Conservation (phyloP, 2,797 vertebrate species). For the Vireo griseus region DNA sequence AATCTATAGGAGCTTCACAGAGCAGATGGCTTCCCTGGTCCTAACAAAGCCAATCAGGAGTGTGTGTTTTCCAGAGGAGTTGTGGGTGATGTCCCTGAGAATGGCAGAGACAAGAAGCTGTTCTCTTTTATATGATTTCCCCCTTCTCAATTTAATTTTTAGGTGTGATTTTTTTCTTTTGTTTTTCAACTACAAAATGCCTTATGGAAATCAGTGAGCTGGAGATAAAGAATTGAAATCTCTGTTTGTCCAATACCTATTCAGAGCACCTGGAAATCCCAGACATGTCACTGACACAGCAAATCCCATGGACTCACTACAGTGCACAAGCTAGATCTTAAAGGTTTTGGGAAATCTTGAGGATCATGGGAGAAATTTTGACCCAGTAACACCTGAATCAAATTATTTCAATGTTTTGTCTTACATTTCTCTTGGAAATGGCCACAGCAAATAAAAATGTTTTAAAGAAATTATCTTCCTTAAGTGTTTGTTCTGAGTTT, state of each 20-base stretch:
- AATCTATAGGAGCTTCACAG: neutral
- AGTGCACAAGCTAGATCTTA: neutral
- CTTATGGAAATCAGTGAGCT: neutral
- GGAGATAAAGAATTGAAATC: neutral
- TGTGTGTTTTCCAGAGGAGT: rapidly evolving
- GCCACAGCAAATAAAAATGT: neutral
- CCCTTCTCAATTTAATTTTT: neutral
- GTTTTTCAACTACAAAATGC: neutral
- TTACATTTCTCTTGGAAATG: neutral
- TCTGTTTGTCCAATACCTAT: neutral
- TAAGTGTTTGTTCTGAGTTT: neutral
- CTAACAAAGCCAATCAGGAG: neutral
- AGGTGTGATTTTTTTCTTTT: rapidly evolving
- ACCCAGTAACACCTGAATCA: neutral
- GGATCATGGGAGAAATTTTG: neutral
- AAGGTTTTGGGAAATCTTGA: neutral
- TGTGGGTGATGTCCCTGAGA: neutral
- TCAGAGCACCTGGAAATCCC: neutral
- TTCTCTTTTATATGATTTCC: neutral
- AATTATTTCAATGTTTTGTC: neutral
- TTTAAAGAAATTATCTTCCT: neutral
- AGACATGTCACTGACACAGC: neutral
- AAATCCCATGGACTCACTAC: neutral
- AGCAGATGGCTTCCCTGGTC: neutral
- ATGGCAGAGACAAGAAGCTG: neutral